Evolutionary conservation across 2,113 vertebrate species (phyloP).

Genomic region (Eudyptes chrysolophus): DNA sequence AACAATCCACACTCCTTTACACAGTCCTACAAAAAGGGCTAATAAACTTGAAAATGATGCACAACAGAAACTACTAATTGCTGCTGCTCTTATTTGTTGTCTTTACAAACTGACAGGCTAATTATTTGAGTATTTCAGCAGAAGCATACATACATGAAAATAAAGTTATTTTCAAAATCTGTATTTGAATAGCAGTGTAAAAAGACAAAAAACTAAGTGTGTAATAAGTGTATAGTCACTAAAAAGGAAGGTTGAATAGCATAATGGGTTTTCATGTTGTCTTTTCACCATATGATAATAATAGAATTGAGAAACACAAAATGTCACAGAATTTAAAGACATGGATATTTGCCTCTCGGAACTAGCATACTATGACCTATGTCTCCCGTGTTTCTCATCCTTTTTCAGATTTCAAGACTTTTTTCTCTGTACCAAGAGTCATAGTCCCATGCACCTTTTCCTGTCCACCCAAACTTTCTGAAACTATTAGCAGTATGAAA

Average conservation of each 20-base stretch:
- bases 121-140: background rate
- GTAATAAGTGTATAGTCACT: background rate
- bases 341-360: background rate
- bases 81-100: background rate
- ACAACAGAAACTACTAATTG: background rate
- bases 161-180: background rate
- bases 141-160: background rate
- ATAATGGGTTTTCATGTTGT: background rate
- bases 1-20: background rate
- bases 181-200: background rate
- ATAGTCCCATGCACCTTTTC: background rate
- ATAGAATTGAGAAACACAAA: background rate
- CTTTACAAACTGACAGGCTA: background rate
- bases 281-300: background rate
- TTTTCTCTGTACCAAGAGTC: background rate
- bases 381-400: background rate
- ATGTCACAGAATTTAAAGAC: background rate
- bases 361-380: background rate
- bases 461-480: background rate
- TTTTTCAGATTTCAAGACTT: background rate
- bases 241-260: background rate
- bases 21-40: background rate
- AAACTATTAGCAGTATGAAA: background rate
- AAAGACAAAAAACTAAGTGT: background rate
- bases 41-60: background rate